Evolutionary conservation across 2,113 vertebrate genomes (phyloP), one percentile per base, ranked within the genome.

Genomic region (Grantiella picta): DNA sequence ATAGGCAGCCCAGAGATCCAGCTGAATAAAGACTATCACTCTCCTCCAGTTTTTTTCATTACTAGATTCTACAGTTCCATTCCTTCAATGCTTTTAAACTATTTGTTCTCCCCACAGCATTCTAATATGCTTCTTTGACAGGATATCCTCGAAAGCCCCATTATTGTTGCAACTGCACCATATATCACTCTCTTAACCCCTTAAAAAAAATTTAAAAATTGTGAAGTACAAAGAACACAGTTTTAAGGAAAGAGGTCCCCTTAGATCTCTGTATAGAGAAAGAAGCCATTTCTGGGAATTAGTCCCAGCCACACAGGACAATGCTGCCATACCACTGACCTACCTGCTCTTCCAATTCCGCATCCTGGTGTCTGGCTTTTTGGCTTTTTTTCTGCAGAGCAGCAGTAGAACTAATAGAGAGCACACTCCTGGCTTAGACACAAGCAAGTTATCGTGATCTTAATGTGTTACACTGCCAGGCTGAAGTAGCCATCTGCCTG

Each of bases 401-500:
- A 59, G 35, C 44, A 56, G 53, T 9, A 88, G 40, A 57, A 79
- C 38, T 84, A 84, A 82, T 19, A 49, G 35, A 82, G 18, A 72
- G 56, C 0, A 10, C 56, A 56, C 14, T 82, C 25, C 70, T 79
- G 86, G 82, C 86, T 90, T 89, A 86, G 50, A 31, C 38, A 72
- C 19, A 72, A 69, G 54, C 42, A 93, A 94, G 70, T 92, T 92
- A 76, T 87, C 82, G 75, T 52, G 50, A 79, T 79, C 79, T 90
- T 90, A 79, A 76, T 82, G 44, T 60, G 15, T 38, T 71, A 71
- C 0, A 2, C 88, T 66, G 66, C 53, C 82, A 88, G 86, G 38
- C 33, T 88, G 88, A 92, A 88, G 91, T 76, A 93, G 91, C 91
- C 95, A 95, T 92, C 95, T 95, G 95, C 79, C 82, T 68, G 35